Base-by-base conservation (phyloP, 2,113 vertebrate species). In the Datnioides undecimradiatus region DNA sequence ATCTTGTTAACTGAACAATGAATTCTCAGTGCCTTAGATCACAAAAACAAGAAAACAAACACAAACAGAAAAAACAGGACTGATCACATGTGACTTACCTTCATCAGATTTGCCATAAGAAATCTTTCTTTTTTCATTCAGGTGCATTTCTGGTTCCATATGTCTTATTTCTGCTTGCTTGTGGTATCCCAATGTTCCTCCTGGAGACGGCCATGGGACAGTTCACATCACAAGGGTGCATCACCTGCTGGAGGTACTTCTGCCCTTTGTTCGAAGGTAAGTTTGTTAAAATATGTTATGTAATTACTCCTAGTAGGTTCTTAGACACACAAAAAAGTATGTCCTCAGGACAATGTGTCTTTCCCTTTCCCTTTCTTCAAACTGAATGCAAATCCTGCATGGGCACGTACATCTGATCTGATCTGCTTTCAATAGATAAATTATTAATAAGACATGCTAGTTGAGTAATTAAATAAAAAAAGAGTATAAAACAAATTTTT, bases 191-290 rank as follows among this genome's bases (percentile, higher is more conserved):
- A 2, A 88, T 94, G 90, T 94, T 95, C 65, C 84, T 95, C 27
- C 58, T 95, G 88, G 93, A 95, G 91, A 94, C 91, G 0, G 91
- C 93, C 10, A 91, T 95, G 93, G 94, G 94, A 12, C 93, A 94
- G 88, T 94, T 78, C 68, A 94, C 93, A 21, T 90, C 92, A 40
- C 93, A 94, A 52, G 93, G 93, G 6, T 91, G 93, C 40, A 95
- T 94, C 67, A 93, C 90, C 21, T 94, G 93, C 69, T 95, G 93
- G 93, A 94, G 93, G 41, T 84, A 93, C 58, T 91, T 95, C 79
- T 94, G 94, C 68, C 93, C 93, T 5, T 80, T 94, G 64, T 94
- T 93, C 90, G 93, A 94, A 94, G 94, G 93, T 93, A 9, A 64
- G 91, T 81, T 21, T 86, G 27, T 36, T 27, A 17, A 25, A 45